These are phyloP conservation scores for Gorsachius goisagi DNA, from an alignment of 2,113 vertebrate genomes.

Conservation along the genomic window DNA sequence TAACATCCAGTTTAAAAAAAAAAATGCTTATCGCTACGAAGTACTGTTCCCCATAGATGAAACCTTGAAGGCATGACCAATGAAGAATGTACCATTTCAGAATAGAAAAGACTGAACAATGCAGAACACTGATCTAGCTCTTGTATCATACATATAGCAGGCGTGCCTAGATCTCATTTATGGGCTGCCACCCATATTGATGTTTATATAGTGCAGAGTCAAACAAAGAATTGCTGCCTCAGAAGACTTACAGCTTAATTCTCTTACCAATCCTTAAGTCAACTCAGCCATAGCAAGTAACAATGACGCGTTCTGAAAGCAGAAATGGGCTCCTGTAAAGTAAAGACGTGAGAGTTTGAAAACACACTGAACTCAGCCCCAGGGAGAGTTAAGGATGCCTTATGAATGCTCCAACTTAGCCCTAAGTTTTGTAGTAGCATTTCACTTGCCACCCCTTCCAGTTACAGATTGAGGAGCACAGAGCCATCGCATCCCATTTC, in stretches of 20 bases:
- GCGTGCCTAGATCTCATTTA: neutral
- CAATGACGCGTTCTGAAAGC: neutral
- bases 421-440: neutral
- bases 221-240: slow-evolving; percentile 18
- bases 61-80: neutral
- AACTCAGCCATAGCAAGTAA: neutral
- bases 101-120: neutral
- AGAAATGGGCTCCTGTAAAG: neutral
- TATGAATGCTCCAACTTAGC: neutral
- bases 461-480: neutral
- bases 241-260: slow-evolving; percentile 30
- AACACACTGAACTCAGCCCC: neutral
- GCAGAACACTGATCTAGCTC: neutral
- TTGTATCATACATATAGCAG: neutral
- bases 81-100: neutral
- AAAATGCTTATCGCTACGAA: fast-evolving
- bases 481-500: neutral
- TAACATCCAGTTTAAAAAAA: neutral
- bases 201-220: neutral
- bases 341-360: neutral
- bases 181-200: slow-evolving; percentile 25
- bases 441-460: neutral
- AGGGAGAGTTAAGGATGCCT: neutral
- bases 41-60: neutral
- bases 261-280: neutral